Evolutionary conservation across 35 echinoderm and acorn worm genomes (phyloP).

Genomic region (Apostichopus japonicus): DNA sequence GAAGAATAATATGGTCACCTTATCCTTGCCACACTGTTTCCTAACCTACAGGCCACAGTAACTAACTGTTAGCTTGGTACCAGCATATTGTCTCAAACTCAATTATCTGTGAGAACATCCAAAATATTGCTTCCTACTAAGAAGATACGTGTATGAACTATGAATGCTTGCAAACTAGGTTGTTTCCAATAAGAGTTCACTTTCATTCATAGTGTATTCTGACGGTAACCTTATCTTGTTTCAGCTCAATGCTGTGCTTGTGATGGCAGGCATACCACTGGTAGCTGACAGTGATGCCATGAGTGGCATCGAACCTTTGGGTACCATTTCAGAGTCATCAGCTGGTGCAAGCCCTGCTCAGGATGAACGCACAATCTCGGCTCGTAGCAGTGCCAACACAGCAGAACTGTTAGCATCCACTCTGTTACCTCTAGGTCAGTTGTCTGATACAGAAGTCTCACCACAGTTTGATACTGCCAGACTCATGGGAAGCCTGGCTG

Average conservation of each 20-base stretch:
- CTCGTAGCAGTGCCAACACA: conserved; percentile 37
- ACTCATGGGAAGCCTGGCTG: background rate
- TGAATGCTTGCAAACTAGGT: too few relatives aligned
- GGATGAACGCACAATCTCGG: background rate
- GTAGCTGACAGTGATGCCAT: conserved; percentile 29
- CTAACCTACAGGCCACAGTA: too few relatives aligned
- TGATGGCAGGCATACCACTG: background rate
- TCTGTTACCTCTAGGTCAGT: background rate
- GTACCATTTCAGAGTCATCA: conserved; percentile 13
- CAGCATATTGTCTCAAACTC: too few relatives aligned
- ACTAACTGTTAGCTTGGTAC: too few relatives aligned
- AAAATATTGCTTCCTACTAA: too few relatives aligned
- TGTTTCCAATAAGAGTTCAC: too few relatives aligned
- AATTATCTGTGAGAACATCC: too few relatives aligned
- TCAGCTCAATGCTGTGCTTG: background rate
- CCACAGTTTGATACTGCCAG: conserved; percentile 12
- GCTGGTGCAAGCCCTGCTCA: conserved; percentile 15
- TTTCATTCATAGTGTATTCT: too few relatives aligned
- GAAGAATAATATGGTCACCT: too few relatives aligned
- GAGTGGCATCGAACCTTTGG: conserved; percentile 51
- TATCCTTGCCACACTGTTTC: too few relatives aligned
- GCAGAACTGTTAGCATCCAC: conserved; percentile 42
- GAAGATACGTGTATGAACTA: too few relatives aligned
- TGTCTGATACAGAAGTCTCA: conserved; percentile 26
- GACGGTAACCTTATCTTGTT: background rate